A percentile compares a stretch with the other conserved stretches of the same genome.
Conservation (phyloP, 2,888 invertebrate genomes). For the Temnothorax ravouxi region DNA sequence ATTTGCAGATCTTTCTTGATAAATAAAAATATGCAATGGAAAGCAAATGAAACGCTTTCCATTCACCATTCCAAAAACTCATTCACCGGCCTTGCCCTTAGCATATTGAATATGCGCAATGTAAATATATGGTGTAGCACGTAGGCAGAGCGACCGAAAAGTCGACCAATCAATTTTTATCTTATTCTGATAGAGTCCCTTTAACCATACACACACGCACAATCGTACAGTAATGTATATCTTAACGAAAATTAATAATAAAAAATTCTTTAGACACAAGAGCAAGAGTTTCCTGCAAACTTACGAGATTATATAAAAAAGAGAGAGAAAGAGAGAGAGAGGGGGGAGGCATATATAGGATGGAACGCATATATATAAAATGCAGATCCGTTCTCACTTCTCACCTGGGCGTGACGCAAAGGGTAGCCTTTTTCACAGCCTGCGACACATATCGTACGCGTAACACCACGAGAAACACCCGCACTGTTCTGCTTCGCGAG, state of each 20-base stretch:
- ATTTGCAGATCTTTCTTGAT: background rate
- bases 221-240: background rate
- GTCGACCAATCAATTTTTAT: background rate
- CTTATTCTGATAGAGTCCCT: background rate
- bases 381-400: conserved; percentile 67
- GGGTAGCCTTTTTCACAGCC: conserved; percentile 44
- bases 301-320: background rate
- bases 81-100: background rate
- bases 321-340: background rate
- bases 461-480: conserved; percentile 17
- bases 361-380: background rate
- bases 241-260: conserved; percentile 5
- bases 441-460: conserved; percentile 63
- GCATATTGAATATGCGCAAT: background rate
- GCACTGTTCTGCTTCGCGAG: background rate
- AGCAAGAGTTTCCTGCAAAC: background rate
- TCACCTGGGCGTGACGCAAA: conserved; percentile 77
- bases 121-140: conserved; percentile 1
- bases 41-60: background rate
- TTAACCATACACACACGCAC: background rate
- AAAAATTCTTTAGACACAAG: background rate
- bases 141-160: no score
- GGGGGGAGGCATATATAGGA: background rate
- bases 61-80: background rate
- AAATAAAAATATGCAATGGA: background rate